Conservation (phyloP, 2,888 invertebrate species). For the Cephus pulcher region DNA sequence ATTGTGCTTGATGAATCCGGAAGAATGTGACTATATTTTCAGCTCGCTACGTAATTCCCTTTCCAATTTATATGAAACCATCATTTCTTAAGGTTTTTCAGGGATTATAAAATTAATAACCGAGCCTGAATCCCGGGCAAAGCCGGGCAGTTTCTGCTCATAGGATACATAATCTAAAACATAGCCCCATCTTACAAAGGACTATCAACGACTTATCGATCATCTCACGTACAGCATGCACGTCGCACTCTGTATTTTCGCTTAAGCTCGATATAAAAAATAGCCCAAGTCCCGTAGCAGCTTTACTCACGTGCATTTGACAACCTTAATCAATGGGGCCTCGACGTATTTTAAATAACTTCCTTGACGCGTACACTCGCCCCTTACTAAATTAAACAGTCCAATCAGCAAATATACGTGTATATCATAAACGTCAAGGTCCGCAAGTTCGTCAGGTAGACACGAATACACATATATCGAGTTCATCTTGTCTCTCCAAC, state of each 20-base stretch:
- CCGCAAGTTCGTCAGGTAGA: conserved; percentile 36
- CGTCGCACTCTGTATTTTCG: not conserved
- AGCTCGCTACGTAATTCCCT: no score
- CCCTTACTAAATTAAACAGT: not conserved
- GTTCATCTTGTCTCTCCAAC: conserved; percentile 52
- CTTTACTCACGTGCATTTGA: not conserved
- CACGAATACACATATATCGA: conserved; percentile 44
- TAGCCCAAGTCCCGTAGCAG: not conserved
- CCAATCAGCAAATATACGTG: conserved; percentile 22
- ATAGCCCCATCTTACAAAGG: not conserved
- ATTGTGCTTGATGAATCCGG: no score
- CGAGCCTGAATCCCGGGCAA: no score
- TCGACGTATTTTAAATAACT: not conserved
- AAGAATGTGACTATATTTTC: no score
- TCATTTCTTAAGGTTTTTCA: no score
- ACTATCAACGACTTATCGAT: not conserved
- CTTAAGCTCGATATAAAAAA: not conserved
- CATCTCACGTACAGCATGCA: not conserved
- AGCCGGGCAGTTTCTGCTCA: no score
- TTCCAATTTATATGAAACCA: no score
- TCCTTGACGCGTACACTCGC: not conserved
- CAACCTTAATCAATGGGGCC: not conserved
- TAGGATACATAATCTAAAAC: not conserved
- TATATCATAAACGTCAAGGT: conserved; percentile 43
- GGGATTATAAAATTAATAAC: no score